Conservation (phyloP, 1,140 invertebrate species). For the Pomacea maculata region DNA sequence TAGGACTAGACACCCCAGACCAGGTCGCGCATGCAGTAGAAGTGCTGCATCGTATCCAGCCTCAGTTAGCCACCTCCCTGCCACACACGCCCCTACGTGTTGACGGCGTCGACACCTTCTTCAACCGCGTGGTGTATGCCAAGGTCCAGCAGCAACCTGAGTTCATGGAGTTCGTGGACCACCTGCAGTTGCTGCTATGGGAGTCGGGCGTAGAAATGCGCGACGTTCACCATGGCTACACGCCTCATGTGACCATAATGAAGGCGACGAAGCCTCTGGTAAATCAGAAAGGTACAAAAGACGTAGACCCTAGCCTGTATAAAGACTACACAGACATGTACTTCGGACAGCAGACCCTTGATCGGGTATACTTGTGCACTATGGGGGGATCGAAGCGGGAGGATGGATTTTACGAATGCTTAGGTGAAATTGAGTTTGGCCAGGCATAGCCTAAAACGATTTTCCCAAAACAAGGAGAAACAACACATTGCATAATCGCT, state of each 20-base stretch:
- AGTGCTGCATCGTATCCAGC: slow-evolving; percentile 46
- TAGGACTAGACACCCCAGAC: slow-evolving; percentile 58
- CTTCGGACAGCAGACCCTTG: slow-evolving; percentile 55
- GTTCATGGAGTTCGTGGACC: slow-evolving; percentile 51
- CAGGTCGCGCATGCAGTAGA: slow-evolving; percentile 51
- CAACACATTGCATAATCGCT: too few species aligned
- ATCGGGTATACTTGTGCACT: slow-evolving; percentile 48
- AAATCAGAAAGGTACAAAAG: slow-evolving; percentile 43
- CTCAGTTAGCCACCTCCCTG: slow-evolving; percentile 40
- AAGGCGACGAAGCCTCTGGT: slow-evolving; percentile 60
- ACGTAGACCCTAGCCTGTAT: slow-evolving; percentile 49
- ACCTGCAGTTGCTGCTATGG: slow-evolving; percentile 51
- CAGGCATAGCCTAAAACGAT: too few species aligned
- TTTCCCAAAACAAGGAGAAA: too few species aligned
- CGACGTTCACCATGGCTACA: slow-evolving; percentile 57
- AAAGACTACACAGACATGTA: slow-evolving; percentile 41
- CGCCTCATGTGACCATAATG: slow-evolving; percentile 66
- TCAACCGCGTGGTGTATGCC: slow-evolving; percentile 60
- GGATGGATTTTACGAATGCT: too few species aligned
- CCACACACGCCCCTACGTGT: slow-evolving; percentile 39
- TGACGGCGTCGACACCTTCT: slow-evolving; percentile 58
- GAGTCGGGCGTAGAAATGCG: slow-evolving; percentile 54
- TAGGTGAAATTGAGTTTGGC: too few species aligned
- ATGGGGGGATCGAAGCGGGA: too few species aligned
- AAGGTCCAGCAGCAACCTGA: slow-evolving; percentile 44